phyloP scores from a whole-genome alignment of 2,797 vertebrate species.

The Onychomys arenicola region DNA sequence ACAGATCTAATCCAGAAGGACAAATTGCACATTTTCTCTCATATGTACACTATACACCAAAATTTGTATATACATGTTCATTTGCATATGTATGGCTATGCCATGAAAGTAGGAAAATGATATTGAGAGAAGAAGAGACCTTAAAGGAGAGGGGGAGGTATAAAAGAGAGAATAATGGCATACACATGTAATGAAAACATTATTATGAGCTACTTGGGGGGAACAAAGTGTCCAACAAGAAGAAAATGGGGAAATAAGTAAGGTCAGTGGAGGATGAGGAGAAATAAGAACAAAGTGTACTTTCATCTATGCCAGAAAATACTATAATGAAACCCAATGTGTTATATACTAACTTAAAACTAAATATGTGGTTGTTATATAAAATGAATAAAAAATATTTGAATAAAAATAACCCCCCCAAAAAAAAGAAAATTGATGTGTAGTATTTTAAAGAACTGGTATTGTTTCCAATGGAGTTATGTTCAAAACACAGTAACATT shows the following conservation, averaged over 20 bases:
- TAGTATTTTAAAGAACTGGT: background rate
- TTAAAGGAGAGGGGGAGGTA: background rate
- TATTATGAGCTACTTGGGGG: background rate
- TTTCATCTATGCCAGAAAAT: background rate
- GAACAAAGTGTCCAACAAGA: background rate
- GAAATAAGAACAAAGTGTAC: background rate
- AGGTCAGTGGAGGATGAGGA: background rate
- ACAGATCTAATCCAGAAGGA: background rate
- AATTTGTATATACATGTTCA: background rate
- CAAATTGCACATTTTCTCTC: background rate
- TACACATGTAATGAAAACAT: background rate
- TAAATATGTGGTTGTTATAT: background rate
- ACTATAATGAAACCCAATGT: background rate
- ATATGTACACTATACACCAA: background rate
- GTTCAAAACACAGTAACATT: background rate
- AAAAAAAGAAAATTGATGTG: background rate
- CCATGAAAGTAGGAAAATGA: background rate
- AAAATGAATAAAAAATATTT: background rate
- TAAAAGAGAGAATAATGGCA: background rate
- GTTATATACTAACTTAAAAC: background rate
- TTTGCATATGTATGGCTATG: background rate
- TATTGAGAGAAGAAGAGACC: background rate
- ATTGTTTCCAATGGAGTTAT: background rate
- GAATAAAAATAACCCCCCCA: too few species aligned
- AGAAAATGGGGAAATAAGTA: background rate